phyloP scores from a whole-genome alignment of 2,113 vertebrate species.

The Perca schrenkii region DNA sequence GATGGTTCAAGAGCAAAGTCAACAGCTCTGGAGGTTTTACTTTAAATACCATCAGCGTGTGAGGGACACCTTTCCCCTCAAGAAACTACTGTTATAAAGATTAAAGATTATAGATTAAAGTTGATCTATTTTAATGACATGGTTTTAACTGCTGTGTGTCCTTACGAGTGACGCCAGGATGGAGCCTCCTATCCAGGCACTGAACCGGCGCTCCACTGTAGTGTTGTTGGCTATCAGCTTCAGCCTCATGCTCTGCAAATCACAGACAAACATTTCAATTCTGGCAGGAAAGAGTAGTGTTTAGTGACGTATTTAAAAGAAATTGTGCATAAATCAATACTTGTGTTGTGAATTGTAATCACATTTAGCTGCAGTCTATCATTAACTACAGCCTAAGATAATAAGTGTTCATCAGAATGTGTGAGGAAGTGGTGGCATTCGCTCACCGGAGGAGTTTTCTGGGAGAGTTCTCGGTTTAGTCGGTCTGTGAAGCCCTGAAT shows the following conservation, averaged over 20 bases:
- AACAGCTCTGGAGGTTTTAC: not conserved
- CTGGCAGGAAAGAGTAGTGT: not conserved
- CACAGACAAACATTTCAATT: slow-evolving; percentile 15
- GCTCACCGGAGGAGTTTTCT: slow-evolving; percentile 97
- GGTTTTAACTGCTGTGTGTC: slow-evolving; percentile 21
- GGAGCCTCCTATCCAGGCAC: slow-evolving; percentile 97
- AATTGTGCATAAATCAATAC: not conserved
- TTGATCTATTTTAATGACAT: not conserved
- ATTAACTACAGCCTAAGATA: not conserved
- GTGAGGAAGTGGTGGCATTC: not conserved
- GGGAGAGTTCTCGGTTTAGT: slow-evolving; percentile 96
- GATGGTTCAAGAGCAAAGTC: not conserved
- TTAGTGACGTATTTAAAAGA: not conserved
- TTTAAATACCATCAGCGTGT: not conserved
- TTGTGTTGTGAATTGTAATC: not conserved
- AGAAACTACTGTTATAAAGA: not conserved
- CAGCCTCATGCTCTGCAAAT: slow-evolving; percentile 94
- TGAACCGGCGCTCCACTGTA: slow-evolving; percentile 96
- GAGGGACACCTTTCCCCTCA: not conserved
- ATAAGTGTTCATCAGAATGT: not conserved
- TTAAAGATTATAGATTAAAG: not conserved
- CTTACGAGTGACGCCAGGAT: slow-evolving; percentile 98
- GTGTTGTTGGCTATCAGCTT: slow-evolving; percentile 99
- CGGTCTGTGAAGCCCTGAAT: slow-evolving; percentile 98
- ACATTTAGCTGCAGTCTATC: not conserved